Conservation (phyloP, 2,888 invertebrate genomes). For the Metellina segmentata region DNA sequence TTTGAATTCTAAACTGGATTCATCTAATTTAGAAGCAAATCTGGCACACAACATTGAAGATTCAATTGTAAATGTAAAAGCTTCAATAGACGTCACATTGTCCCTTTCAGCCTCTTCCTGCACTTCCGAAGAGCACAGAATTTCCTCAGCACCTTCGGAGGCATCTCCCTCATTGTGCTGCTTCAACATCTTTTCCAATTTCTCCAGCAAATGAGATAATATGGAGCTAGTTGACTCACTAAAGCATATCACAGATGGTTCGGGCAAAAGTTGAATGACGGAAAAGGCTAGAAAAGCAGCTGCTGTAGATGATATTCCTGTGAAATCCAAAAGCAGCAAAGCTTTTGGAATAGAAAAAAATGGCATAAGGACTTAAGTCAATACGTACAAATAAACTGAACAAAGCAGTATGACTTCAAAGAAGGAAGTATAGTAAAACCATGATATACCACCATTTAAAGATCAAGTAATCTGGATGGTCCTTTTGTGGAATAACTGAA, state of each 20-base stretch:
- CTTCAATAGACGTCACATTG: constrained; percentile 40
- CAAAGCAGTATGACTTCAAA: not conserved
- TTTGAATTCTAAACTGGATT: constrained; percentile 23
- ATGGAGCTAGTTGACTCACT: constrained; percentile 16
- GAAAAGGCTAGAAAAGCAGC: constrained; percentile 46
- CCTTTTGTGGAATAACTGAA: no score
- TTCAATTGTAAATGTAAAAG: constrained; percentile 44
- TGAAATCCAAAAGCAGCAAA: constrained; percentile 21
- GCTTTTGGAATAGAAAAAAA: constrained; percentile 18
- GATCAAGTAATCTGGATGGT: no score
- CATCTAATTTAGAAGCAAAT: constrained; percentile 53
- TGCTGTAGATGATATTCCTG: constrained; percentile 52
- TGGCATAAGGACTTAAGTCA: no score
- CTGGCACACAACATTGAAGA: constrained; percentile 34
- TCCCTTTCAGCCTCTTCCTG: not conserved
- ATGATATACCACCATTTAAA: no score
- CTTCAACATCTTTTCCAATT: constrained; percentile 39
- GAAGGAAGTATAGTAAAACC: no score
- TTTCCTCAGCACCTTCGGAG: not conserved
- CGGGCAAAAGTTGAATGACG: constrained; percentile 60
- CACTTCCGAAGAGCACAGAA: not conserved
- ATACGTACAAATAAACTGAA: not conserved
- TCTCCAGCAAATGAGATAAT: constrained; percentile 44
- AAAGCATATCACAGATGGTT: constrained; percentile 53
- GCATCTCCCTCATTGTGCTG: not conserved